phyloP scores from a whole-genome alignment of 1,140 invertebrate species.

The Brachionus rubens region DNA sequence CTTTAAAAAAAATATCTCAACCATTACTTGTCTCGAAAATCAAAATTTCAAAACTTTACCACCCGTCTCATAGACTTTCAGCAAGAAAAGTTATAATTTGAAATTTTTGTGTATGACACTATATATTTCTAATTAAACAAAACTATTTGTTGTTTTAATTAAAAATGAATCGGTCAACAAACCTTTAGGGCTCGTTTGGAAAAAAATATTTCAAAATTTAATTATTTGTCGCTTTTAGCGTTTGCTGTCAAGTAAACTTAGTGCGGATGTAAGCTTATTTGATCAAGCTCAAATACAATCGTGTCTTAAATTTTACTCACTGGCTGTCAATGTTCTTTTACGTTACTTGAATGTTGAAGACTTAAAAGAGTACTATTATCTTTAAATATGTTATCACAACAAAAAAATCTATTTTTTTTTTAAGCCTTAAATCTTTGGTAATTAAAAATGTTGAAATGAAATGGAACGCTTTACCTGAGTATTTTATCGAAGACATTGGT shows the following conservation, averaged over 20 bases:
- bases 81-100: too few relatives aligned
- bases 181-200: background rate
- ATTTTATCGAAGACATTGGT: slow-evolving; percentile 92
- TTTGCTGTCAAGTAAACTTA: slow-evolving; percentile 66
- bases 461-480: slow-evolving; percentile 74
- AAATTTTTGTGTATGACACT: too few relatives aligned
- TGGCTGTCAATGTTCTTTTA: slow-evolving; percentile 73
- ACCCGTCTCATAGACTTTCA: too few relatives aligned
- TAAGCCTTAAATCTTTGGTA: background rate
- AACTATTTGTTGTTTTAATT: background rate
- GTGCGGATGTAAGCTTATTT: slow-evolving; percentile 79
- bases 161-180: background rate
- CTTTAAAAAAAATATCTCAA: too few relatives aligned
- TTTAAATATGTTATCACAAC: background rate
- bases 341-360: slow-evolving; percentile 63
- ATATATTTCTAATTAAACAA: too few relatives aligned
- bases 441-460: slow-evolving; percentile 29
- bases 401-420: slow-evolving; percentile 9
- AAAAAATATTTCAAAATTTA: slow-evolving; percentile 59
- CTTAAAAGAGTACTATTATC: slow-evolving; percentile 59
- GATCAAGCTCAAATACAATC: slow-evolving; percentile 75
- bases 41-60: too few relatives aligned
- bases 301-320: slow-evolving; percentile 79
- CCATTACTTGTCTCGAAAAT: too few relatives aligned
- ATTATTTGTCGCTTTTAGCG: slow-evolving; percentile 51